Percentiles rank a stretch among this genome's conserved stretches.
phyloP scores from a whole-genome alignment of 2,888 invertebrate genomes.

The Brenthis daphne region DNA sequence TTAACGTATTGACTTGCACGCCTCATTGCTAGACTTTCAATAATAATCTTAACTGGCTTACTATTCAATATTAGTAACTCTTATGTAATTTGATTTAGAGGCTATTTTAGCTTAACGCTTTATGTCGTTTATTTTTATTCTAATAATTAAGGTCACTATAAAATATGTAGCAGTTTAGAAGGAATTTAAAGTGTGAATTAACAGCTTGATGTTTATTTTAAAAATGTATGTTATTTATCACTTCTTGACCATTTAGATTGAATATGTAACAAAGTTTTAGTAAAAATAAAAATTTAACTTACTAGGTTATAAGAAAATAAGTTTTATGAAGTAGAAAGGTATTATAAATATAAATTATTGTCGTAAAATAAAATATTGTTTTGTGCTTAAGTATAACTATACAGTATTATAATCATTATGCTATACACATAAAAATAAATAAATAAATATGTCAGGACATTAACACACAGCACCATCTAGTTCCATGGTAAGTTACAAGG shows the following conservation, averaged over 20 bases:
- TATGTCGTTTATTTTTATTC: conserved; percentile 18
- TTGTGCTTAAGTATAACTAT: too few species aligned
- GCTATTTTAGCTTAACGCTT: conserved; percentile 5
- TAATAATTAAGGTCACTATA: conserved; percentile 25
- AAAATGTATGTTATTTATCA: not conserved
- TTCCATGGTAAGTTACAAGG: too few species aligned
- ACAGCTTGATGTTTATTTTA: not conserved
- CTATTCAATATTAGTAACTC: not conserved
- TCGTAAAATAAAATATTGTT: too few species aligned
- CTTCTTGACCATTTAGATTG: not conserved
- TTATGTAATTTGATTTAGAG: not conserved
- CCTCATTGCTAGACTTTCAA: conserved; percentile 44
- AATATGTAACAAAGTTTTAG: not conserved
- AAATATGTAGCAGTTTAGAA: conserved; percentile 2
- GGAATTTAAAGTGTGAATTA: conserved; percentile 14
- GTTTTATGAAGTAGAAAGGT: too few species aligned
- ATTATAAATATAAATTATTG: too few species aligned
- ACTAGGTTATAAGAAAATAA: too few species aligned
- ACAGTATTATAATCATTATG: too few species aligned
- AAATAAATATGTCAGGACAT: too few species aligned
- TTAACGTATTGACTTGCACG: conserved; percentile 72
- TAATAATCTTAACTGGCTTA: conserved; percentile 2
- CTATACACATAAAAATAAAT: too few species aligned
- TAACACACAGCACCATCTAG: too few species aligned
- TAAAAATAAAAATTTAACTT: not conserved